phyloP scores from a whole-genome alignment of 2,888 invertebrate species.

The Saturnia japonica region DNA sequence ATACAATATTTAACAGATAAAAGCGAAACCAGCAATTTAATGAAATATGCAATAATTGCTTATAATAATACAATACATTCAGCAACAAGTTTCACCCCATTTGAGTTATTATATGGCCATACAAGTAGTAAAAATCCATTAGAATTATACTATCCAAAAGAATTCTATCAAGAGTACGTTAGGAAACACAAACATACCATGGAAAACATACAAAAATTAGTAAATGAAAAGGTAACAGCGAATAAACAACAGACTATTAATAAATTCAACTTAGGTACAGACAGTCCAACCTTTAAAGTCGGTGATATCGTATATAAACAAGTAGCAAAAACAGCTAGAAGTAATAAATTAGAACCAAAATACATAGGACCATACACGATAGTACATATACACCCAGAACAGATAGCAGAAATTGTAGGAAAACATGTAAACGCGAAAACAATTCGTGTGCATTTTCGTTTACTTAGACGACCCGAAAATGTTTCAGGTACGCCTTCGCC shows the following conservation, averaged over 20 bases:
- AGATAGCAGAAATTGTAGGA: slow-evolving; percentile 38
- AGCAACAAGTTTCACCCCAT: slow-evolving; percentile 36
- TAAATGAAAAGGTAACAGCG: slow-evolving; percentile 22
- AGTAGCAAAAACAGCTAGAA: slow-evolving; percentile 37
- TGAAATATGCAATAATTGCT: slow-evolving; percentile 37
- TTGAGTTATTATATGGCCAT: slow-evolving; percentile 39
- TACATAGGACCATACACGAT: slow-evolving; percentile 35
- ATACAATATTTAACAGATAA: slow-evolving; percentile 34
- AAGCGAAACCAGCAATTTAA: slow-evolving; percentile 28
- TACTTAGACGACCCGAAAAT: slow-evolving; percentile 36
- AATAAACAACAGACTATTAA: slow-evolving; percentile 30
- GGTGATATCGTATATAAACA: slow-evolving; percentile 36
- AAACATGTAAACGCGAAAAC: slow-evolving; percentile 15
- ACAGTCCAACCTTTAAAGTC: slow-evolving; percentile 32
- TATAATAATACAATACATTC: slow-evolving; percentile 41
- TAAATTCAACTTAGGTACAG: slow-evolving; percentile 26
- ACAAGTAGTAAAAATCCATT: slow-evolving; percentile 38
- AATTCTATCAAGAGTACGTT: slow-evolving; percentile 85
- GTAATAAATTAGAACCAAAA: slow-evolving; percentile 30
- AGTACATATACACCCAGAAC: slow-evolving; percentile 34
- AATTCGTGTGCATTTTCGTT: slow-evolving; percentile 24
- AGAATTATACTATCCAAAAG: slow-evolving; percentile 40
- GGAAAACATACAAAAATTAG: slow-evolving; percentile 32
- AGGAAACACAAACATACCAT: slow-evolving; percentile 80
- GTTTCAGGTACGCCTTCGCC: slow-evolving; percentile 29